Evolutionary conservation across 2,113 vertebrate genomes (phyloP).

Genomic region (Misgurnus mizolepis): DNA sequence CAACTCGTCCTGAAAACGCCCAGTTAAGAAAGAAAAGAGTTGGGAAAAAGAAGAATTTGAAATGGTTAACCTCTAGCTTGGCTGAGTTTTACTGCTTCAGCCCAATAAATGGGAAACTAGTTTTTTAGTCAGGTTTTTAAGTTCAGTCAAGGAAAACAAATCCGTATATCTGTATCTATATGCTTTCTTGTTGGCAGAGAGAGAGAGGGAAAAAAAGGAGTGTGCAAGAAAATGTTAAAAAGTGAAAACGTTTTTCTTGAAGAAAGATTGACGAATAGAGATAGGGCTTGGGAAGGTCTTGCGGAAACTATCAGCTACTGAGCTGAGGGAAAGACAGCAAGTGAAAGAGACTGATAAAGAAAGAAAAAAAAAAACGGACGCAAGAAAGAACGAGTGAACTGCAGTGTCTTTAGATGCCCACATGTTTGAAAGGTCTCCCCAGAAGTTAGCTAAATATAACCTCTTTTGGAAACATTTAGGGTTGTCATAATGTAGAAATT

Average conservation of each 20-base stretch:
- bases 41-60: background rate
- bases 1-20: conserved; percentile 34
- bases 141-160: background rate
- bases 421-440: conserved; percentile 11
- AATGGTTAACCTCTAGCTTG: conserved; percentile 10
- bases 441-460: background rate
- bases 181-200: background rate
- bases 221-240: background rate
- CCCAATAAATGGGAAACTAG: background rate
- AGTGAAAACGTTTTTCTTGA: background rate
- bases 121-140: background rate
- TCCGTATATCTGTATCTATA: background rate
- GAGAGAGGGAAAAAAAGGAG: conserved; percentile 30
- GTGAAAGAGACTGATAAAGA: conserved; percentile 42
- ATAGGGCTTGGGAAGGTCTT: background rate
- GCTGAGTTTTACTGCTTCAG: background rate
- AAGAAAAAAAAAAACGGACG: conserved; percentile 18
- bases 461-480: background rate
- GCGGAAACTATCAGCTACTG: conserved; percentile 19
- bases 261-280: conserved; percentile 14
- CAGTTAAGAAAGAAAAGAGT: conserved; percentile 22
- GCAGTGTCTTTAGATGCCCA: conserved; percentile 40
- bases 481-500: too few species aligned
- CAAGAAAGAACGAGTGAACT: too few species aligned
- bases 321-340: background rate